Evolutionary conservation across 2,888 invertebrate genomes (phyloP).

Genomic region (Odontocolon sp.): DNA sequence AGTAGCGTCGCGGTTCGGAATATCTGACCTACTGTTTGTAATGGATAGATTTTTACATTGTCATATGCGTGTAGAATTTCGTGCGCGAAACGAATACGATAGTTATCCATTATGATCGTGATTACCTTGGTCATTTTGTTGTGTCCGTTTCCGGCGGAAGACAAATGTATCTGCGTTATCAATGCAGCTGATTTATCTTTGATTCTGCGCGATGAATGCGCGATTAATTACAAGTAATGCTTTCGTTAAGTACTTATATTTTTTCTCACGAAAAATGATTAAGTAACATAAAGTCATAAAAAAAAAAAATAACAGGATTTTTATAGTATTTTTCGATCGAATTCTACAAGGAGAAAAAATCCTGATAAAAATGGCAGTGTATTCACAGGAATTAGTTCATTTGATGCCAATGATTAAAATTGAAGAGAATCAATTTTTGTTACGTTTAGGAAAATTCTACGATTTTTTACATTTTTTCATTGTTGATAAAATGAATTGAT

Average conservation of each 20-base stretch:
- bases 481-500: neutral
- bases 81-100: constrained; percentile 52
- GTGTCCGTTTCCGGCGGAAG: constrained; percentile 74
- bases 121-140: constrained; percentile 71
- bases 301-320: too few relatives aligned
- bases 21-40: constrained; percentile 41
- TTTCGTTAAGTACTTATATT: neutral
- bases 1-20: constrained; percentile 25
- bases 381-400: too few relatives aligned
- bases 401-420: too few relatives aligned
- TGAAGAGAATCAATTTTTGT: too few relatives aligned
- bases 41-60: neutral
- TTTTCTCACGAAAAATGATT: constrained; percentile 1
- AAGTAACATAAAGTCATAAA: neutral
- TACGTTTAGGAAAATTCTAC: too few relatives aligned
- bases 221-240: constrained; percentile 28
- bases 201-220: neutral
- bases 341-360: too few relatives aligned
- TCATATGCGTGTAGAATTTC: constrained; percentile 41
- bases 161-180: constrained; percentile 29
- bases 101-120: constrained; percentile 54
- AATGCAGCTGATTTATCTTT: constrained; percentile 17
- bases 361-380: too few relatives aligned
- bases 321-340: too few relatives aligned
- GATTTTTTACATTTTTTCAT: neutral